phyloP scores from a whole-genome alignment of 2,888 invertebrate species.

The Netelia melanura region DNA sequence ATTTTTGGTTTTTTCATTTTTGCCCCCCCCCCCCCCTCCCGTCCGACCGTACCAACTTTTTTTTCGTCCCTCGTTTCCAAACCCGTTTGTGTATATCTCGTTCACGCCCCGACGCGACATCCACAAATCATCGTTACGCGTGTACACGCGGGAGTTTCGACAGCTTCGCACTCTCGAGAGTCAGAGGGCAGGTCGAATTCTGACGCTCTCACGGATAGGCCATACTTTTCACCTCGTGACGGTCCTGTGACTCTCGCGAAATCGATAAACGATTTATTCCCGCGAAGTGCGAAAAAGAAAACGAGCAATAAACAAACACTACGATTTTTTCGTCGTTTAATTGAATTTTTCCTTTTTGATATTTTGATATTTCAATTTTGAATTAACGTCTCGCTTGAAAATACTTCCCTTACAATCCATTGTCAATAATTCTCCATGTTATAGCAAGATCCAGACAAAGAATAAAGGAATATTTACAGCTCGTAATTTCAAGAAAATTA shows the following conservation, averaged over 20 bases:
- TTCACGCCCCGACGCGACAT: background rate
- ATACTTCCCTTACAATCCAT: no score
- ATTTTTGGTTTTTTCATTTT: background rate
- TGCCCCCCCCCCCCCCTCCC: background rate
- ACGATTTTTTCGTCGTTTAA: background rate
- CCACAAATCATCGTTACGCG: conserved; percentile 21
- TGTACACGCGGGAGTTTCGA: conserved; percentile 4
- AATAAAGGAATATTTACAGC: no score
- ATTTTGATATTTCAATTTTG: no score
- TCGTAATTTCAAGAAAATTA: no score
- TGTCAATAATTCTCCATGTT: no score
- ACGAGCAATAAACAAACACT: background rate
- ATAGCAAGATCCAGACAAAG: no score
- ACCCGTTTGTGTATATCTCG: background rate
- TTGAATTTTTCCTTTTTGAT: background rate
- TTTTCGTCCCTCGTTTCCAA: background rate
- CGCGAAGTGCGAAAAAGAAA: no score
- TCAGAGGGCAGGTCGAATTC: background rate
- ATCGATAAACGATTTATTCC: background rate
- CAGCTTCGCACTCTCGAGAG: conserved; percentile 25
- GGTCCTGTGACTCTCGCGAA: background rate
- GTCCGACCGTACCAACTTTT: no score
- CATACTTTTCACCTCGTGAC: conserved; percentile 1
- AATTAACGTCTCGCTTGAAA: no score
- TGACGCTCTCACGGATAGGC: background rate